These are phyloP conservation scores for Sphaerophoria rueppellii DNA, from an alignment of 2,888 invertebrate genomes.

Conservation along the genomic window DNA sequence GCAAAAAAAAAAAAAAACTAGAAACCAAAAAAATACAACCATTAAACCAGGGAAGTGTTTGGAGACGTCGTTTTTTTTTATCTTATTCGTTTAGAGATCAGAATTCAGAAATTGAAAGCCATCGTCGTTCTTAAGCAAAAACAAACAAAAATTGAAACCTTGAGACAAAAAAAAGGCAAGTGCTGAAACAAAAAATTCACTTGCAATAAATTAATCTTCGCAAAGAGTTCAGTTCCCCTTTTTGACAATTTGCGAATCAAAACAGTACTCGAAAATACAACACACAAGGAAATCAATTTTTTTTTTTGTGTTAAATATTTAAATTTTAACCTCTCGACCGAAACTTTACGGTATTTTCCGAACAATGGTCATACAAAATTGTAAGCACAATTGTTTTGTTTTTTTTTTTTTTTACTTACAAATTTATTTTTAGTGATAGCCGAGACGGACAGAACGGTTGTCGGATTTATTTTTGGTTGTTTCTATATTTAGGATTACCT, in stretches of 20 bases:
- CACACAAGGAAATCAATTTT: conserved; percentile 15
- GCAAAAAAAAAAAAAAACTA: background rate
- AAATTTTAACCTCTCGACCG: conserved; percentile 14
- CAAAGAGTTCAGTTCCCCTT: background rate
- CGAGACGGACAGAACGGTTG: conserved; percentile 13
- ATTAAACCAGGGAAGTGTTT: conserved; percentile 17
- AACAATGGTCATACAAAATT: conserved; percentile 37
- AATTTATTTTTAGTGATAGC: conserved; percentile 17
- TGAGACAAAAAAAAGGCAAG: background rate
- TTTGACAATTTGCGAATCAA: background rate
- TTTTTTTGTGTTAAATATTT: conserved; percentile 1
- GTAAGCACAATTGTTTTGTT: background rate
- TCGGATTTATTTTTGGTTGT: conserved; percentile 14
- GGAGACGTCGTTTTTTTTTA: background rate
- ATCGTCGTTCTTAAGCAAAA: background rate
- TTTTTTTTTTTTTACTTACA: background rate
- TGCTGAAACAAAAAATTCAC: conserved; percentile 1
- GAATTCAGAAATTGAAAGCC: conserved; percentile 4
- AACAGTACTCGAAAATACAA: background rate
- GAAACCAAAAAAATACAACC: conserved; percentile 22
- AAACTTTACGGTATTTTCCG: conserved; percentile 10
- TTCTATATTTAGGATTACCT: conserved; percentile 18
- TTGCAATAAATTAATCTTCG: conserved; percentile 8
- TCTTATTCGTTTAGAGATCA: too few relatives aligned
- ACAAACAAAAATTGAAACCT: too few relatives aligned